Evolutionary conservation across 2,888 invertebrate genomes (phyloP), one percentile per base, ranked within the genome.

Genomic region (Eupelmus urozonus): DNA sequence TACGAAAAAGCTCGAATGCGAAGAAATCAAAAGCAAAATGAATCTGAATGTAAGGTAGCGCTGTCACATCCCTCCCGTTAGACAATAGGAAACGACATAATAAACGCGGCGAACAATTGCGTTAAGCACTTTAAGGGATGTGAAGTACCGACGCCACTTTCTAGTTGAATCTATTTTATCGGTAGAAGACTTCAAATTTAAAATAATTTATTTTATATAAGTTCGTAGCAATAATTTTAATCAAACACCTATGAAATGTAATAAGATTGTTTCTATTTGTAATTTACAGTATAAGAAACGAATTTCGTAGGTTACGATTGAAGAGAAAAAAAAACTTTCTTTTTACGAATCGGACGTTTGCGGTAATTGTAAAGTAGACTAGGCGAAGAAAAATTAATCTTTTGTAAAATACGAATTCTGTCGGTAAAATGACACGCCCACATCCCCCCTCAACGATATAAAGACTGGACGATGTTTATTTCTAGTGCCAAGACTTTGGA

Each of bases 401-500:
- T 42, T 57, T 27, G 23, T 29, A 53, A n/a, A 23, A 25, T 42
- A 55, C 5, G 2, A 45, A 13, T 34, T 66, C 4, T 53, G 13
- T 75, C 45, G 42, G 51, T 59, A 25, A 23, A 40, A 11, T 13
- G 27, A 57, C 20, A 62, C 25, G 51, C 71, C 66, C 69, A 69
- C 70, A 75, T 69, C 66, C 49, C 70, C 57, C 20, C 45, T 76
- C 34, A 18, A 62, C 16, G 20, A 66, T 45, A 62, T 51, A 76
- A 78, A 73, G 77, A 78, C 78, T 76, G 74, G 75, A 72, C 49
- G 57, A 78, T 57, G 62, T 49, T 78, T 70, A 73, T 78, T 75
- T 69, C 40, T 23, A 67, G 77, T 77, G 77, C 77, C 80, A 77
- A 80, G 76, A 73, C 34, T 74, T 76, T 76, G 0, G 4, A 60